Evolutionary conservation across 1,140 invertebrate species (phyloP), one percentile per base, ranked within the genome.

Genomic region (Plodia interpunctella): DNA sequence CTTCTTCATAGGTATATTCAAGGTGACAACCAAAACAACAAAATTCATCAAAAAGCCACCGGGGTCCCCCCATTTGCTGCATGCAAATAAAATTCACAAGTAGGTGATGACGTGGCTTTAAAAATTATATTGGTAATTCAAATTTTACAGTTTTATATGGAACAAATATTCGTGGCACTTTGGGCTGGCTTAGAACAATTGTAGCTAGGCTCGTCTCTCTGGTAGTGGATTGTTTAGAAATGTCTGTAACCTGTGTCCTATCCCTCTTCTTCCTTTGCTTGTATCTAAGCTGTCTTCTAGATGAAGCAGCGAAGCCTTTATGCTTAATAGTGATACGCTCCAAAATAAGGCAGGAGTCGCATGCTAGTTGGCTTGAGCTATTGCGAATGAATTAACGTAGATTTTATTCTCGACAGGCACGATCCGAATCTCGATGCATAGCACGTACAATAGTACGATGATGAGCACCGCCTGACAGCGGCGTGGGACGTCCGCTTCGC

Each of bases 11-110:
- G 86, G 86, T 86, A 72, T 82, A 72, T 83, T 86, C 83, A 87
- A 86, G 83, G 80, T 74, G 63, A 78, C 82, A 62, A 72, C 73
- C 72, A 81, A 80, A 81, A 75, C 78, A 18, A 77, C 82, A 81
- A 87, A 87, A 81, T 81, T 83, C 72, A 79, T 63, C 72, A 86
- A 83, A 83, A 84, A 87, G 51, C 76, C 82, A 65, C 80, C 83
- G 61, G 81, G 83, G 62, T 78, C 84, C 72, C 81, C 86, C 70
- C 81, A 87, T 75, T 87, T 88, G 78, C 81, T 88, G 64, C 84
- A 88, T 76, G 79, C 82, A 80, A 83, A 87, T 80, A 86, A 87
- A 83, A 82, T 87, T 77, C 73, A 79, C 77, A 86, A 85, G 72
- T 86, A 87, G 78, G 72, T 80, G 67, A 72, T 70, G 65, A 69